These are phyloP conservation scores for Kradibia gibbosae DNA, from an alignment of 1,140 invertebrate species.

Conservation along the genomic window DNA sequence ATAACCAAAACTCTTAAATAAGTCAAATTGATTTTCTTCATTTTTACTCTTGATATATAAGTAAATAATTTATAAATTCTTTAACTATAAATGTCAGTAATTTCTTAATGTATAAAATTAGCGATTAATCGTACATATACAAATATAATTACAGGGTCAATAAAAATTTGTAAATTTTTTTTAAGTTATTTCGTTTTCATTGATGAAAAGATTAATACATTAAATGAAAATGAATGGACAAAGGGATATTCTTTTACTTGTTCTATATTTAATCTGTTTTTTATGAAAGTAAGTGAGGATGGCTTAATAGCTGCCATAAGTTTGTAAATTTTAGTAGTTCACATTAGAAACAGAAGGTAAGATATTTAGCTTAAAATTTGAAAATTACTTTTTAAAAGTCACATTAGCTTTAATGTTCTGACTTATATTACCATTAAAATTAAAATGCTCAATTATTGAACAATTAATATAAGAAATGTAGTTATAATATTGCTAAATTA, in stretches of 20 bases:
- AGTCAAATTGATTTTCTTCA: background rate
- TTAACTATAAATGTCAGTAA: background rate
- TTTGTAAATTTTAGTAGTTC: background rate
- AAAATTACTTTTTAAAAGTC: background rate
- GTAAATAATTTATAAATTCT: background rate
- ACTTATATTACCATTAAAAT: background rate
- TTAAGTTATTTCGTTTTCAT: background rate
- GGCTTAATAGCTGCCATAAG: background rate
- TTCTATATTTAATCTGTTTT: background rate
- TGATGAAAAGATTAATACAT: background rate
- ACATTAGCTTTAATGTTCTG: too few species aligned
- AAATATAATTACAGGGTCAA: slow-evolving; percentile 8
- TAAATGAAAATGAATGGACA: background rate
- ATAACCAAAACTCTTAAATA: background rate
- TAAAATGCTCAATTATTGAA: too few species aligned
- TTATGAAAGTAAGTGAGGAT: background rate
- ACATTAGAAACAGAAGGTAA: background rate
- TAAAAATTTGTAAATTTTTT: background rate
- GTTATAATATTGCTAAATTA: background rate
- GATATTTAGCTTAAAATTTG: background rate
- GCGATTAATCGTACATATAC: too few species aligned
- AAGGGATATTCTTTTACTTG: background rate
- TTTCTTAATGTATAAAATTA: background rate
- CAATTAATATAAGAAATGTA: background rate
- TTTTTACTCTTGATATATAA: background rate